Evolutionary conservation across 2,797 vertebrate species (phyloP).

Genomic region (Epinephelus awoara): DNA sequence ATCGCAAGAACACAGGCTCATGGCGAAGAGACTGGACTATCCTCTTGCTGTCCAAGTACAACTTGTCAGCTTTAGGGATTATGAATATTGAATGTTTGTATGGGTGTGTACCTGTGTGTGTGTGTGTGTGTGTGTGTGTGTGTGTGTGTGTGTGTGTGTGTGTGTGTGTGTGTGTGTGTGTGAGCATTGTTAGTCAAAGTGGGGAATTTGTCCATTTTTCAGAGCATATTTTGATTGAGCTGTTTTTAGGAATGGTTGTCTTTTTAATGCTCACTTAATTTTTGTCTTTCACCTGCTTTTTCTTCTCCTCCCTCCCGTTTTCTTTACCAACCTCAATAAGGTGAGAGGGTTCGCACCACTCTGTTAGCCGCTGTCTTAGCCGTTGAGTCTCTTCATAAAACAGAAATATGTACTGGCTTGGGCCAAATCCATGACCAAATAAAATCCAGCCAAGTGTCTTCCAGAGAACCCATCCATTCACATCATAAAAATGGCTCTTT

Average conservation of each 20-base stretch:
- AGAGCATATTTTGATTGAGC: neutral
- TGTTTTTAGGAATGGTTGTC: slow-evolving; percentile 27
- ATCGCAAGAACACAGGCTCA: no score
- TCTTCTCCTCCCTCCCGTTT: slow-evolving; percentile 11
- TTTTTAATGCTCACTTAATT: neutral
- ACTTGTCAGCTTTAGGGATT: no score
- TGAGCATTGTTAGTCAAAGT: neutral
- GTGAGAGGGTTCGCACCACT: slow-evolving; percentile 60
- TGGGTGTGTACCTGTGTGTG: no score
- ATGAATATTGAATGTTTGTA: no score
- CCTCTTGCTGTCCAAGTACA: no score
- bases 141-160: no score
- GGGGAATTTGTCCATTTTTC: neutral
- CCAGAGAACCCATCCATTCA: slow-evolving; percentile 78
- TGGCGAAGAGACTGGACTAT: no score
- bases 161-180: no score
- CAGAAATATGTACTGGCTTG: slow-evolving; percentile 83
- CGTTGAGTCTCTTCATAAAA: slow-evolving; percentile 83
- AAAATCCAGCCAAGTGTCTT: slow-evolving; percentile 81
- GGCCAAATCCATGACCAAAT: slow-evolving; percentile 79
- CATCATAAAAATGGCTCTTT: slow-evolving; percentile 82
- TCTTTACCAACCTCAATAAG: slow-evolving; percentile 38
- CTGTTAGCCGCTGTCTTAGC: slow-evolving; percentile 73
- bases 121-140: no score
- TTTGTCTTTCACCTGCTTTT: slow-evolving; percentile 19